Base-by-base conservation (phyloP, 2,888 invertebrate genomes). In the Heliconius erato region DNA sequence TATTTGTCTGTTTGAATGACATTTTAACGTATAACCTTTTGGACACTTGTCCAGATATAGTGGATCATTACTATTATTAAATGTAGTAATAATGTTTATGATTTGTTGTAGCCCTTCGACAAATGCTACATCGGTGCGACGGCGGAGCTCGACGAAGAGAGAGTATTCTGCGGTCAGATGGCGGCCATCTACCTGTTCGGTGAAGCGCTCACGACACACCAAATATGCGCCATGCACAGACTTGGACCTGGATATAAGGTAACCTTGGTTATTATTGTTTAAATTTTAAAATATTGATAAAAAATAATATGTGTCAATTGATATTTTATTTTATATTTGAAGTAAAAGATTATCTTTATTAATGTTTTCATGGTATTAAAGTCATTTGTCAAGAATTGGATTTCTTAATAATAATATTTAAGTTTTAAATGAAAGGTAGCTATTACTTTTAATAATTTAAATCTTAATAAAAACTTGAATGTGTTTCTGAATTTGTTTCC, bases 131-230 rank as follows among this genome's bases (percentile, higher is more conserved):
- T 99, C 91, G 99, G 99, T 83, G 99, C 99, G 83, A 99, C 99
- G 79, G 99, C 99, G 2, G 99, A 99, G 95, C 95, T 99, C 91
- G 99, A 99, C 91, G 99, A 99, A 91, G 99, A 99, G 92, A 97
- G 99, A 85, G 99, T 99, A 87, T 99, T 99, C 96, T 99, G 99
- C 95, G 99, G 99, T 65, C 99, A 99, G 97, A 99, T 99, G 99
- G 99, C 99, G 40, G 99, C 99, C 80, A 98, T 99, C 91, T 99
- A 99, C 96, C 96, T 99, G 86, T 99, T 99, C 95, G 99, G 99
- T 89, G 99, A 99, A 96, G 99, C 99, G 74, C 97, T 99, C 88
- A 98, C 98, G 82, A 98, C 99, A 83, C 99, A 99, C 96, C 99
- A 99, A 95, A 99, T 99, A 89, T 99, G 99, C 96, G 99, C 99